Conservation (phyloP, 2,888 invertebrate species). For the Euzophera pinguis region DNA sequence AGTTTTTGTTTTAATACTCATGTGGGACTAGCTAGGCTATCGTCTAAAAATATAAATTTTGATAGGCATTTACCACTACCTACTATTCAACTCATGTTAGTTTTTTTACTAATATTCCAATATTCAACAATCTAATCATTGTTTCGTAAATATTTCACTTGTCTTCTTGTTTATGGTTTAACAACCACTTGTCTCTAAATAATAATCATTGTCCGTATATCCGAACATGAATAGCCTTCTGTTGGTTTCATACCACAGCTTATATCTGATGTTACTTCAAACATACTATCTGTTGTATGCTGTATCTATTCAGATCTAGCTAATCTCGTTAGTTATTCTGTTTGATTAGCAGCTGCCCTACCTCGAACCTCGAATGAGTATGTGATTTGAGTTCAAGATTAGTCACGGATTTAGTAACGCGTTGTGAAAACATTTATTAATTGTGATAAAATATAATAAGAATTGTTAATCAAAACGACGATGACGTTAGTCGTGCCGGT, state of each 20-base stretch:
- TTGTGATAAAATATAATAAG: too few relatives aligned
- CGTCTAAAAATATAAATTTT: too few relatives aligned
- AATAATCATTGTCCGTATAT: conserved; percentile 1
- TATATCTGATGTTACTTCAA: too few relatives aligned
- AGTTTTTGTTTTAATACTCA: too few relatives aligned
- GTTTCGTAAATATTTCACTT: conserved; percentile 20
- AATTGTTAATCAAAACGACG: too few relatives aligned
- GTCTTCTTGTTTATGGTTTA: conserved; percentile 22
- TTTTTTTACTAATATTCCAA: not conserved
- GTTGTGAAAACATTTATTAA: too few relatives aligned
- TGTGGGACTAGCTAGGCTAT: too few relatives aligned
- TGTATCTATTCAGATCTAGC: conserved; percentile 1
- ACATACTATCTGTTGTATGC: too few relatives aligned
- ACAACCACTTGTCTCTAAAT: conserved; percentile 11
- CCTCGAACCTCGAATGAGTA: not conserved
- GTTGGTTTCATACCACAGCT: not conserved
- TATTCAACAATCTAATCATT: not conserved
- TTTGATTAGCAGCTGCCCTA: conserved; percentile 3
- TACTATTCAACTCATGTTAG: not conserved
- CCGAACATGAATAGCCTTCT: conserved; percentile 10
- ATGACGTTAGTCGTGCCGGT: too few relatives aligned
- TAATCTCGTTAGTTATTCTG: conserved; percentile 10
- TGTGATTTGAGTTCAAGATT: not conserved
- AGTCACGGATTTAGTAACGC: not conserved
- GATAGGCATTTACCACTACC: too few relatives aligned